These are phyloP conservation scores for roundworm (Caenorhabditis elegans) DNA, from an alignment of 1,140 invertebrate species.

Conservation along the genomic window DNA sequence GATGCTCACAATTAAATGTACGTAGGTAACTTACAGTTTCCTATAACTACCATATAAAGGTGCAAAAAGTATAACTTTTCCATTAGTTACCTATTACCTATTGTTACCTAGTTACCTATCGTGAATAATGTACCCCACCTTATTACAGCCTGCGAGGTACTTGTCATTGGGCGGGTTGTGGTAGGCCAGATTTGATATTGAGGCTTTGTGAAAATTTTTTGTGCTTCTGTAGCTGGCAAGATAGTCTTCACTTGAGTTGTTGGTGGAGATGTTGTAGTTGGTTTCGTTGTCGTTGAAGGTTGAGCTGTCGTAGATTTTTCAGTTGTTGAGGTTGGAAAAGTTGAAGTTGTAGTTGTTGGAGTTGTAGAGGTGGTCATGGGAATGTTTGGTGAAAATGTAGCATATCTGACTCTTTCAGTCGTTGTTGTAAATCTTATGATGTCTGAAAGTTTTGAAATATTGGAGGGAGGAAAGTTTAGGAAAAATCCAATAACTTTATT, in stretches of 20 bases:
- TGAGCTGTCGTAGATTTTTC: neutral
- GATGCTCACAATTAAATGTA: too few species aligned
- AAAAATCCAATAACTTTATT: too few species aligned
- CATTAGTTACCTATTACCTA: too few species aligned
- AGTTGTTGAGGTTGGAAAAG: neutral
- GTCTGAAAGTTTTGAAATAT: neutral
- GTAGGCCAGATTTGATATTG: constrained; percentile 1
- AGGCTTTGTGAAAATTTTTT: neutral
- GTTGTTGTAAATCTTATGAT: neutral
- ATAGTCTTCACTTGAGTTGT: neutral
- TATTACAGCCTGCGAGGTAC: too few species aligned
- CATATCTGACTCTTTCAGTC: neutral
- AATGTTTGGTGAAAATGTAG: neutral
- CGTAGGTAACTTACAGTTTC: too few species aligned
- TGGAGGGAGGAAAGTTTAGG: too few species aligned
- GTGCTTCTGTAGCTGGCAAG: neutral
- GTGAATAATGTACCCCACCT: too few species aligned
- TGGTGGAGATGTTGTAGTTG: neutral
- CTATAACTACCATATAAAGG: too few species aligned
- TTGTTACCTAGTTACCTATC: too few species aligned
- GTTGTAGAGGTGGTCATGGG: neutral
- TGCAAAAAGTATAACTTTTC: too few species aligned
- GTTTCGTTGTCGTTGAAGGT: neutral
- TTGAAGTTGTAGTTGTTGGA: neutral
- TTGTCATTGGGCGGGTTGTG: too few species aligned